Evolutionary conservation across 2,797 vertebrate genomes (phyloP), one percentile per base, ranked within the genome.

Genomic region (Dendrocincla fuliginosa): DNA sequence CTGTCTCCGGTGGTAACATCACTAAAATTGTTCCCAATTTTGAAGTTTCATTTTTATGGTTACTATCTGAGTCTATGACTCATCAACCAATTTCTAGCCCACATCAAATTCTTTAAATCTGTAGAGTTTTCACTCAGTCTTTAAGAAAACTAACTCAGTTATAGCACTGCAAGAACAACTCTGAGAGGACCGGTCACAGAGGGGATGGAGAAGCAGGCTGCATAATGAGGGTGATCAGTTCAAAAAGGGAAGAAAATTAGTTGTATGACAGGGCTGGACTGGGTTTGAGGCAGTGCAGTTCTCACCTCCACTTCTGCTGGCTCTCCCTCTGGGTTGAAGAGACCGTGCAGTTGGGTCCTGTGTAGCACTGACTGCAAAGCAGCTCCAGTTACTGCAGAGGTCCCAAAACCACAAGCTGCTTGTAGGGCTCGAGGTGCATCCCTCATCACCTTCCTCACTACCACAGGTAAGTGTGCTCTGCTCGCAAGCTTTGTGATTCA

Each of bases 81-180:
- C 93, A 93, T 67, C 95, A 89, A 61, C 79, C 84, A 69, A 86
- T 95, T 91, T 78, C 82, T 85, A 96, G 82, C 94, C 90, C 80
- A 87, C 95, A 93, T 47, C 60, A 71, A 71, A 56, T 84, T 91
- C 80, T 84, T 89, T 50, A 70, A 60, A 79, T 46, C 81, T 93
- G 13, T 25, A 53, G 84, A 84, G 41, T 83, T 86, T 93, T 91
- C 82, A 94, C 94, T 80, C 79, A 68, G 11, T 37, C 92, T 90
- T 86, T 61, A 87, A 92, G 77, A 84, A 84, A 90, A 90, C 61
- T 90, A 90, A 91, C 69, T 93, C 67, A 70, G 65, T 92, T 80
- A 67, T 1, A 87, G 75, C 42, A n/a, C 33, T 42, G 33, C 32
- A 69, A 67, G 71, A 92, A 56, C 0, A 1, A 67, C 37, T 87